A percentile compares a stretch with the other conserved stretches of the same genome.
Evolutionary conservation across 1,140 invertebrate species (phyloP).

Genomic region (Centruroides vittatus): DNA sequence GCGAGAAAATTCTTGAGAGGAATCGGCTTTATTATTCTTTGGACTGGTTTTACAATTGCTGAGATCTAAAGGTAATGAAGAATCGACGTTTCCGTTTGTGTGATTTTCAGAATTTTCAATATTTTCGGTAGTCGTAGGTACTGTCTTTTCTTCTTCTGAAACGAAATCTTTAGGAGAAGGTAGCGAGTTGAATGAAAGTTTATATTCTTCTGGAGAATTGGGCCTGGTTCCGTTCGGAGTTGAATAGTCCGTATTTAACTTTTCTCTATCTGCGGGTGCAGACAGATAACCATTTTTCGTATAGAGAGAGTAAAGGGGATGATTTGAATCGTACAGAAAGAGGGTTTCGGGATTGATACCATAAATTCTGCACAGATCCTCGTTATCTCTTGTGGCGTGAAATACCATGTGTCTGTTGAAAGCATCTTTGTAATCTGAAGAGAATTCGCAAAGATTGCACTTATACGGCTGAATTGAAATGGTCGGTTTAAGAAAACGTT

Average conservation of each 20-base stretch:
- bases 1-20: neutral
- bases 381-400: constrained; percentile 29
- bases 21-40: neutral
- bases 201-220: too few species aligned
- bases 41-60: neutral
- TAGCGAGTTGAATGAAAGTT: too few species aligned
- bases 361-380: constrained; percentile 27
- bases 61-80: neutral
- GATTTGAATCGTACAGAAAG: neutral
- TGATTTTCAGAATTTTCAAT: neutral
- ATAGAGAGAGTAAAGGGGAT: too few species aligned
- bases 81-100: neutral
- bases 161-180: too few species aligned
- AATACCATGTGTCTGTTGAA: constrained; percentile 31
- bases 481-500: neutral
- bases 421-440: constrained; percentile 24
- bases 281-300: too few species aligned
- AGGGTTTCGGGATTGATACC: constrained; percentile 22
- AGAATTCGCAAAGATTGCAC: constrained; percentile 33
- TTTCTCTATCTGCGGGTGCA: too few species aligned
- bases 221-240: too few species aligned
- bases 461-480: constrained; percentile 11
- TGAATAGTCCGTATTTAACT: too few species aligned
- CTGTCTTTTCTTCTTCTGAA: neutral
- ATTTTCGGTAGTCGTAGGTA: neutral